Conservation (phyloP, 2,797 vertebrate species). For the Peromyscus eremicus region DNA sequence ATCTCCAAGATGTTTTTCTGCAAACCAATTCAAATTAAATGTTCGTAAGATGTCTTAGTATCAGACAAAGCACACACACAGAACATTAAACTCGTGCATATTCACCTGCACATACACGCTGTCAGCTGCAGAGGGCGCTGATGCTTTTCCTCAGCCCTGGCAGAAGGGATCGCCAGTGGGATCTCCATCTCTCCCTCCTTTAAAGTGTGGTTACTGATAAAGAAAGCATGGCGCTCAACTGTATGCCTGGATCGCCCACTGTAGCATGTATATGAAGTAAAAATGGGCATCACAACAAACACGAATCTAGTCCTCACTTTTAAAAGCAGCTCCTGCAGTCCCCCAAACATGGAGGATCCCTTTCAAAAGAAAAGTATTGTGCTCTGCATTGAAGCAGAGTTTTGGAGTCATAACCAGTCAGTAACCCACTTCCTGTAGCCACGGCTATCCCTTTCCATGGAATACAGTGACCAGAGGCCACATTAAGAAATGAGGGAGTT, state of each 20-base stretch:
- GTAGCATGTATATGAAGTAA: neutral
- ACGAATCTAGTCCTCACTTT: slow-evolving; percentile 38
- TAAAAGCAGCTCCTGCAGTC: slow-evolving; percentile 48
- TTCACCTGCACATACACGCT: slow-evolving; percentile 26
- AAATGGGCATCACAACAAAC: slow-evolving; percentile 51
- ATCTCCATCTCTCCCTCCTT: slow-evolving; percentile 15
- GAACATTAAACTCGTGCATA: neutral
- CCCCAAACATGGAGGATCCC: slow-evolving; percentile 1
- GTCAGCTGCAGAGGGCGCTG: slow-evolving; percentile 76
- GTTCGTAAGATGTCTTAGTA: neutral
- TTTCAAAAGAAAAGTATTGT: slow-evolving; percentile 53
- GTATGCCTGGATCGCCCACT: neutral
- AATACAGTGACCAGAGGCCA: slow-evolving; percentile 50
- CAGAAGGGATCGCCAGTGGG: neutral
- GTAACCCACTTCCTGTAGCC: neutral
- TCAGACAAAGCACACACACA: neutral
- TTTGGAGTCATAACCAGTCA: slow-evolving; percentile 60
- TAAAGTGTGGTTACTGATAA: slow-evolving; percentile 24
- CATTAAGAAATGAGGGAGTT: slow-evolving; percentile 49
- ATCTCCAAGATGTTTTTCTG: neutral
- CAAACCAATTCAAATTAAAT: slow-evolving; percentile 40
- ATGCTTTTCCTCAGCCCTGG: slow-evolving; percentile 33
- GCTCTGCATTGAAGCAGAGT: slow-evolving; percentile 16
- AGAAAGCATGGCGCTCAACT: neutral
- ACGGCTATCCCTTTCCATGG: neutral